phyloP scores from a whole-genome alignment of 2,888 invertebrate species.

The Flabesymbios commensalis region DNA sequence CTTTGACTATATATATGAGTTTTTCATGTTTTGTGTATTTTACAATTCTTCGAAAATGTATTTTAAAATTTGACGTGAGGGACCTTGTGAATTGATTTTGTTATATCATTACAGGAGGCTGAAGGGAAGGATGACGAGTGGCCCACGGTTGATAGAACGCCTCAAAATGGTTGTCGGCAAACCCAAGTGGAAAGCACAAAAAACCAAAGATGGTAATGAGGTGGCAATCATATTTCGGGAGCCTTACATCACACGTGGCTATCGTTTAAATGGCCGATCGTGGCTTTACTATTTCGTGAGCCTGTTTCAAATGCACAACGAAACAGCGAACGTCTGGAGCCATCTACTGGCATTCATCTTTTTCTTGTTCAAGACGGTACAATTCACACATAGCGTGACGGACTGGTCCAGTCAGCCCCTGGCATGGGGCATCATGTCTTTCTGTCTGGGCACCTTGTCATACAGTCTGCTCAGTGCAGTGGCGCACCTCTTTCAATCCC shows the following conservation, averaged over 20 bases:
- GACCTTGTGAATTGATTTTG: too few relatives aligned
- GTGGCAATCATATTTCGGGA: slow-evolving; percentile 38
- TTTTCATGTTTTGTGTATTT: too few relatives aligned
- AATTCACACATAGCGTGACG: not conserved
- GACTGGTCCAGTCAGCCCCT: slow-evolving; percentile 21
- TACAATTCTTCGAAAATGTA: too few relatives aligned
- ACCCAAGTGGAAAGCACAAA: too few relatives aligned
- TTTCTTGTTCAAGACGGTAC: slow-evolving; percentile 26
- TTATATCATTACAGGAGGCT: too few relatives aligned
- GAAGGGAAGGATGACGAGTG: too few relatives aligned
- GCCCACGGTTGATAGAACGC: too few relatives aligned
- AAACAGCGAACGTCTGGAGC: slow-evolving; percentile 47
- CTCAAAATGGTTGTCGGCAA: too few relatives aligned
- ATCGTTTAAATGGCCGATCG: slow-evolving; percentile 34
- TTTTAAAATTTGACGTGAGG: too few relatives aligned
- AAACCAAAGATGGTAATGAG: slow-evolving; percentile 7
- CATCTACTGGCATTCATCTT: slow-evolving; percentile 40
- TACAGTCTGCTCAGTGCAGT: slow-evolving; percentile 37
- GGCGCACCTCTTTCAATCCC: slow-evolving; percentile 45
- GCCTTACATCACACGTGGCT: slow-evolving; percentile 41
- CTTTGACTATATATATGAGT: too few relatives aligned
- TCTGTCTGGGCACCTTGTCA: slow-evolving; percentile 31
- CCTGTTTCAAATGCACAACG: slow-evolving; percentile 45
- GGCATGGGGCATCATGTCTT: slow-evolving; percentile 31
- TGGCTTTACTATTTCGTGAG: slow-evolving; percentile 43